Conservation (phyloP, 2,797 vertebrate species). For the Leuciscus waleckii region DNA sequence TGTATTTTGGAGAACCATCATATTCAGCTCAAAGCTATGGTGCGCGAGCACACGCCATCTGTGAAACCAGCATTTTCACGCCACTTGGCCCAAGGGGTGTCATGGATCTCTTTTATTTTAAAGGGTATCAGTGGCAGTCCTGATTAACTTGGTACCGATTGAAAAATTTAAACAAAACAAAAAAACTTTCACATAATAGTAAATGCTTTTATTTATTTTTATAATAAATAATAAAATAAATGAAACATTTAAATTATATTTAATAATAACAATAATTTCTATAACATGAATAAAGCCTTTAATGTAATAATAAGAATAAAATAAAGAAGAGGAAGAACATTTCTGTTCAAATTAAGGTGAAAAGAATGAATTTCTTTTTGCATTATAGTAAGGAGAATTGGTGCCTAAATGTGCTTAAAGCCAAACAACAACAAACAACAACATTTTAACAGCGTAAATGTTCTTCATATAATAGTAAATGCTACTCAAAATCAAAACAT, state of each 20-base stretch:
- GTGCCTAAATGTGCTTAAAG: neutral
- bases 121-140: neutral
- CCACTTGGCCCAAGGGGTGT: neutral
- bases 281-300: neutral
- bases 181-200: neutral
- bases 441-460: neutral
- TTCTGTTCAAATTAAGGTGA: neutral
- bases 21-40: neutral
- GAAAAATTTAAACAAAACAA: neutral
- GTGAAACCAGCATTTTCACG: constrained; percentile 1
- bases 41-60: neutral
- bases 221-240: neutral
- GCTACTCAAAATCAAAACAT: neutral
- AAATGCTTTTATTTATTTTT: neutral
- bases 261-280: neutral
- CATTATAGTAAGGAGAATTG: neutral
- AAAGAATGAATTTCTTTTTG: neutral
- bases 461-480: neutral
- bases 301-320: neutral
- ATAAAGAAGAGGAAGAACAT: too few relatives aligned
- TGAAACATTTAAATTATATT: too few relatives aligned
- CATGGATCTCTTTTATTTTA: constrained; percentile 1
- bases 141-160: neutral
- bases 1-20: neutral
- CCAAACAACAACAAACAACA: neutral